phyloP scores from a whole-genome alignment of 2,797 vertebrate genomes.

The Acipenser transmontanus region DNA sequence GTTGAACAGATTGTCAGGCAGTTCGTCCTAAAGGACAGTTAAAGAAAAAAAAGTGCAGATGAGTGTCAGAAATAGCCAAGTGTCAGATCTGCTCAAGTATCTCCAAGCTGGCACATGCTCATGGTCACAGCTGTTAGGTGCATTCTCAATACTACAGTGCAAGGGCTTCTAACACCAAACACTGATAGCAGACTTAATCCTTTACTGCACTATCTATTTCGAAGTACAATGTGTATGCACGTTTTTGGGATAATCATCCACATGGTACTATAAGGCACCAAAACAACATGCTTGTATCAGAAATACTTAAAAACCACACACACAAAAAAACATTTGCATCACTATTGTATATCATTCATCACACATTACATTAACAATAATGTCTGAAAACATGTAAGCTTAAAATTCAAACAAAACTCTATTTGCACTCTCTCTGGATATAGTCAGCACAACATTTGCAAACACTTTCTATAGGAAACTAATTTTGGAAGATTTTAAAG shows the following conservation, averaged over 20 bases:
- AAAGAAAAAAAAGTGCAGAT: constrained; percentile 65
- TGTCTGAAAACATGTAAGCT: constrained; percentile 21
- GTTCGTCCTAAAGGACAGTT: constrained; percentile 50
- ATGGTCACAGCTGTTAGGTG: constrained; percentile 82
- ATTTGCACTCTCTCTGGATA: constrained; percentile 15
- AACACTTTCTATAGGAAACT: constrained; percentile 5
- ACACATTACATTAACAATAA: too few relatives aligned
- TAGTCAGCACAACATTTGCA: constrained; percentile 33
- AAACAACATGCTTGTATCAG: too few relatives aligned
- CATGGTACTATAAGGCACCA: too few relatives aligned
- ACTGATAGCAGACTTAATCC: constrained; percentile 42
- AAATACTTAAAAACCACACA: too few relatives aligned
- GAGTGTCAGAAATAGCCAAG: constrained; percentile 92
- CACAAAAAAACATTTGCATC: too few relatives aligned
- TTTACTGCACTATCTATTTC: too few relatives aligned
- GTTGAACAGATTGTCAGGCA: constrained; percentile 86
- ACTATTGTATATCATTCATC: too few relatives aligned
- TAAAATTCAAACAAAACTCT: too few relatives aligned
- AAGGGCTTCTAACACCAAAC: constrained; percentile 61
- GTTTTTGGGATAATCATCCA: too few relatives aligned
- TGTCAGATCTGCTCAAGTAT: constrained; percentile 84
- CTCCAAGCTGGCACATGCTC: constrained; percentile 76
- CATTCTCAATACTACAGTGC: constrained; percentile 63
- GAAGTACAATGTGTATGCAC: too few relatives aligned
- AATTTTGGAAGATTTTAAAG: too few relatives aligned